phyloP scores from a whole-genome alignment of 2,797 vertebrate species.

The Chromis chromis region DNA sequence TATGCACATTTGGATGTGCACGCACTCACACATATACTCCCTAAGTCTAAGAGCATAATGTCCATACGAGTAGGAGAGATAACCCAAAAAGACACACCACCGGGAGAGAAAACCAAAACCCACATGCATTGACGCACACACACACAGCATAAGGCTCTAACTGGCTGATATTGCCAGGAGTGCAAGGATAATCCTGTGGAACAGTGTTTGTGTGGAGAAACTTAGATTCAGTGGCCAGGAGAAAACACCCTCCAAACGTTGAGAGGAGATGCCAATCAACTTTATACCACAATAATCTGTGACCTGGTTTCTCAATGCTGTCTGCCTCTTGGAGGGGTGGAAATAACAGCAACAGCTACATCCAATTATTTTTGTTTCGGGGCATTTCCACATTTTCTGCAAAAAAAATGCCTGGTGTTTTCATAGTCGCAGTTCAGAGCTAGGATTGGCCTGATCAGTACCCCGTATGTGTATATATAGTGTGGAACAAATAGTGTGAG shows the following conservation, averaged over 20 bases:
- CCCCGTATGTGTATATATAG: not conserved
- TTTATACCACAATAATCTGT: slow-evolving; percentile 55
- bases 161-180: slow-evolving; percentile 57
- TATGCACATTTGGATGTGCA: slow-evolving; percentile 32
- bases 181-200: slow-evolving; percentile 68
- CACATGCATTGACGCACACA: slow-evolving; percentile 23
- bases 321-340: slow-evolving; percentile 43
- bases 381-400: slow-evolving; percentile 51
- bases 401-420: slow-evolving; percentile 40
- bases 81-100: slow-evolving; percentile 43
- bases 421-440: slow-evolving; percentile 37
- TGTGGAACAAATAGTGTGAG: slow-evolving; percentile 32
- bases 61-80: slow-evolving; percentile 52
- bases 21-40: slow-evolving; percentile 41
- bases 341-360: slow-evolving; percentile 54
- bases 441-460: slow-evolving; percentile 13
- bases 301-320: slow-evolving; percentile 64
- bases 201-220: slow-evolving; percentile 60
- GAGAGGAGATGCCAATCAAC: slow-evolving; percentile 68
- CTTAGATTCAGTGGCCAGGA: slow-evolving; percentile 56
- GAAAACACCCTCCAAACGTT: slow-evolving; percentile 47
- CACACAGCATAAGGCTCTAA: slow-evolving; percentile 27
- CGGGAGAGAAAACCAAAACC: slow-evolving; percentile 42
- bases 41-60: slow-evolving; percentile 49
- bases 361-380: slow-evolving; percentile 63